phyloP scores from a whole-genome alignment of 2,888 invertebrate genomes.

The Diloba caeruleocephala region DNA sequence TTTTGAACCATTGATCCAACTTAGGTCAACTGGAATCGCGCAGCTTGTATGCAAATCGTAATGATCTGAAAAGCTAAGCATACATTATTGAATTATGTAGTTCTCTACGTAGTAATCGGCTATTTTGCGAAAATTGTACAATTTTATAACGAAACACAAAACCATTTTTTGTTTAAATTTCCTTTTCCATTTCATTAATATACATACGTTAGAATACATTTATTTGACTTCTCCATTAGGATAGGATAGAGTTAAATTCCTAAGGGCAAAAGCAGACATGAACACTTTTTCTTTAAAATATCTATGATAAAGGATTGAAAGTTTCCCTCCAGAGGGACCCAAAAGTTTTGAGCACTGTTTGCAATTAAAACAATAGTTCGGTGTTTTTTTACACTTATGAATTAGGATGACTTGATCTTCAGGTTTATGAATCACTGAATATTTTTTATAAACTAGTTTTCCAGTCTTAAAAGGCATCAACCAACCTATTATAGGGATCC shows the following conservation, averaged over 20 bases:
- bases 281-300: constrained; percentile 41
- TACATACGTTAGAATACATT: constrained; percentile 10
- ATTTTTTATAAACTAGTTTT: background rate
- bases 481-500: too few relatives aligned
- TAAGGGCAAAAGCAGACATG: constrained; percentile 33
- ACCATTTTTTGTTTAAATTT: constrained; percentile 9
- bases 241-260: constrained; percentile 34
- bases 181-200: constrained; percentile 3
- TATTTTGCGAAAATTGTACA: too few relatives aligned
- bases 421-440: background rate
- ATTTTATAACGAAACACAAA: background rate
- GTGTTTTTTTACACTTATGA: constrained; percentile 28
- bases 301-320: constrained; percentile 53
- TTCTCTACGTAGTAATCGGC: too few relatives aligned
- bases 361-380: constrained; percentile 55
- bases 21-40: too few relatives aligned
- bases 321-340: constrained; percentile 41
- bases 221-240: constrained; percentile 41
- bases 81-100: too few relatives aligned
- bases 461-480: too few relatives aligned
- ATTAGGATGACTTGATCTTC: constrained; percentile 16
- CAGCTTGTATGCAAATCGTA: too few relatives aligned
- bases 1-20: too few relatives aligned
- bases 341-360: constrained; percentile 42
- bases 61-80: too few relatives aligned